phyloP scores from a whole-genome alignment of 1,140 invertebrate species.

The Drosophila sproati region DNA sequence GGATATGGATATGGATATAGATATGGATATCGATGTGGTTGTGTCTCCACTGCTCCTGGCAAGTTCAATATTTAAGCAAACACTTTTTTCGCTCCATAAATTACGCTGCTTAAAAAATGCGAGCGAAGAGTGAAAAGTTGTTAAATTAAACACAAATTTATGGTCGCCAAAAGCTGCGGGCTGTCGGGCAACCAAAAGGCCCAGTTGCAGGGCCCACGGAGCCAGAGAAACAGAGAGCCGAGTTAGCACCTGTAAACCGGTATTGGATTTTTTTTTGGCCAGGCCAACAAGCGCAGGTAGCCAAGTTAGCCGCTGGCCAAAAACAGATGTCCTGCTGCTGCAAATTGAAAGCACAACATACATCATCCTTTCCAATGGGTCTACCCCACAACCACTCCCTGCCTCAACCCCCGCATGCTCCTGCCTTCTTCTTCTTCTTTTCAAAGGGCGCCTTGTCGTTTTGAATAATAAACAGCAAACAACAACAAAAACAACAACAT shows the following conservation, averaged over 20 bases:
- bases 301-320: constrained; percentile 26
- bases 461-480: constrained; percentile 53
- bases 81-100: constrained; percentile 72
- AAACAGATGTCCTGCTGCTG: constrained; percentile 84
- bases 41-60: constrained; percentile 9
- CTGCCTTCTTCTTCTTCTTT: neutral
- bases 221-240: constrained; percentile 30
- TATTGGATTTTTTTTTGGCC: constrained; percentile 23
- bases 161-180: constrained; percentile 75
- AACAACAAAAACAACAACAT: constrained; percentile 20
- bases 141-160: constrained; percentile 83
- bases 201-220: neutral
- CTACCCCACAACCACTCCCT: constrained; percentile 9
- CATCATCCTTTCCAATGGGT: constrained; percentile 69
- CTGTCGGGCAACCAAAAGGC: constrained; percentile 71
- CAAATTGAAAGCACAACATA: constrained; percentile 84
- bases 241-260: constrained; percentile 81
- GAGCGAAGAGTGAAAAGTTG: constrained; percentile 75
- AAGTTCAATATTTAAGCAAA: constrained; percentile 71
- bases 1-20: neutral
- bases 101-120: constrained; percentile 54
- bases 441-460: constrained; percentile 49
- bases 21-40: neutral
- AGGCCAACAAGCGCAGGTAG: constrained; percentile 28
- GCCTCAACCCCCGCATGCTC: neutral